Evolutionary conservation across 1,140 invertebrate species (phyloP).

Genomic region (Apis laboriosa): DNA sequence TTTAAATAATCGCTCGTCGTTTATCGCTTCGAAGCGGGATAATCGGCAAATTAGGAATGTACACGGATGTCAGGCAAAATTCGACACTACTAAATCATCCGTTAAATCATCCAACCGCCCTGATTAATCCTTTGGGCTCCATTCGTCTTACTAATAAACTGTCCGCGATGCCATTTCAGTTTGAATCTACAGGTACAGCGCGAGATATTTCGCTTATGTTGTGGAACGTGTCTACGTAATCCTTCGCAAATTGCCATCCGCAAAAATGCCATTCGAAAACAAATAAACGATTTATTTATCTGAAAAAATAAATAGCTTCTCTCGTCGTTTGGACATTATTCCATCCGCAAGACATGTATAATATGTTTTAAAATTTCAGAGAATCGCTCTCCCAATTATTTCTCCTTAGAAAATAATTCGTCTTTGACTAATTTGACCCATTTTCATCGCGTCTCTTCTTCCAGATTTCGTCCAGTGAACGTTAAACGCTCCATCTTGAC

Average conservation of each 20-base stretch:
- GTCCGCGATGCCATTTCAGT: not conserved
- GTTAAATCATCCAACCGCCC: not conserved
- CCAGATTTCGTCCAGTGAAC: not conserved
- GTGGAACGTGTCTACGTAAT: not conserved
- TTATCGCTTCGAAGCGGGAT: not conserved
- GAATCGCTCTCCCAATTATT: too few species aligned
- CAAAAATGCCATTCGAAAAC: not conserved
- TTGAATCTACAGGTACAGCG: constrained; percentile 1
- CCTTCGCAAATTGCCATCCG: not conserved
- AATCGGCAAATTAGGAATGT: not conserved
- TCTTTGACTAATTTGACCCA: too few species aligned
- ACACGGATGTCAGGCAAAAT: not conserved
- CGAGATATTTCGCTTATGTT: not conserved
- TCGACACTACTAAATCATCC: constrained; percentile 11
- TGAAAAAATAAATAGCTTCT: too few species aligned
- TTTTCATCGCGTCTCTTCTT: not conserved
- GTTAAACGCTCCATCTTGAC: not conserved
- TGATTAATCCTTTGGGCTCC: constrained; percentile 25
- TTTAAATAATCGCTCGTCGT: too few species aligned
- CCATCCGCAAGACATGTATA: too few species aligned
- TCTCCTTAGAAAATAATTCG: too few species aligned
- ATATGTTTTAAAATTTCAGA: too few species aligned
- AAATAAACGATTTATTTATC: not conserved
- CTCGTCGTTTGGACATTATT: too few species aligned
- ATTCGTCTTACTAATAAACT: constrained; percentile 33